Percentiles rank a stretch among this genome's conserved stretches.
Evolutionary conservation across 2,113 vertebrate species (phyloP).

Genomic region (Hydrolagus affinis): DNA sequence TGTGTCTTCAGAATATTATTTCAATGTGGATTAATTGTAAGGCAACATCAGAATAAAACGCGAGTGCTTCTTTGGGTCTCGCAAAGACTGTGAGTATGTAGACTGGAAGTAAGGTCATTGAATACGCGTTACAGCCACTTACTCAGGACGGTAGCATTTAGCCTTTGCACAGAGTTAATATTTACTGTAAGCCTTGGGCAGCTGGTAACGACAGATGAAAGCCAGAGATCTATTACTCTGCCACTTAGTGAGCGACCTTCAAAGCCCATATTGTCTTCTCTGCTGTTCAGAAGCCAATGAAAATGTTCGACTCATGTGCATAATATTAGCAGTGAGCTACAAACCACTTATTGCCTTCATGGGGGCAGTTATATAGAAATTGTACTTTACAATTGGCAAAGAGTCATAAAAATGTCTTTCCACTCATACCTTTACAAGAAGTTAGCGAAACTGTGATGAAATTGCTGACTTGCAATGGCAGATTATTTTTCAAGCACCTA

Average conservation of each 20-base stretch:
- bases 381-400: background rate
- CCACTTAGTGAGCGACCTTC: background rate
- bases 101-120: background rate
- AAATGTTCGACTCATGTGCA: background rate
- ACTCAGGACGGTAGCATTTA: slow-evolving; percentile 5
- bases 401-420: background rate
- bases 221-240: slow-evolving; percentile 8
- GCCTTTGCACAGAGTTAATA: slow-evolving; percentile 27
- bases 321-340: slow-evolving; percentile 8
- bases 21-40: background rate
- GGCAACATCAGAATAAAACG: background rate
- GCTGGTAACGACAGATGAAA: slow-evolving; percentile 25
- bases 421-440: background rate
- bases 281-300: background rate
- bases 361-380: background rate
- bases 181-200: background rate
- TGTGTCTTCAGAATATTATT: background rate
- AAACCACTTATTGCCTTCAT: background rate
- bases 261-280: background rate
- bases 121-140: background rate
- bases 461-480: slow-evolving; percentile 11
- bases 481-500: slow-evolving; percentile 22
- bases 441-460: background rate
- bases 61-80: background rate
- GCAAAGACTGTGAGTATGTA: background rate